These are phyloP conservation scores for Sebastiscus tertius DNA, from an alignment of 2,797 vertebrate species.

Conservation along the genomic window DNA sequence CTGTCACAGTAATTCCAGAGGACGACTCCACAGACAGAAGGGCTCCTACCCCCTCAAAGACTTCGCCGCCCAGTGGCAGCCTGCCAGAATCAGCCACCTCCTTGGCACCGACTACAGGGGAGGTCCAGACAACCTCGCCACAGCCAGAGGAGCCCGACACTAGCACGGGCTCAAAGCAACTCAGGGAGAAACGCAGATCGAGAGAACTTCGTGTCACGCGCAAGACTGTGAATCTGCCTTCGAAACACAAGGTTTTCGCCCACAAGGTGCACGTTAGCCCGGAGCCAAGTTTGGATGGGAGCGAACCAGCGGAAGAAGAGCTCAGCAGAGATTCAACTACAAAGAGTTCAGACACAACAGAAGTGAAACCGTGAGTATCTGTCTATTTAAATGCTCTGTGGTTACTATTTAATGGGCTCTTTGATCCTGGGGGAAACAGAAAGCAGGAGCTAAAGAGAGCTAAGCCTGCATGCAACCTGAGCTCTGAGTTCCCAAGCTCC, in stretches of 20 bases:
- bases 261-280: slow-evolving; percentile 61
- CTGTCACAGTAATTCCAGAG: slow-evolving; percentile 72
- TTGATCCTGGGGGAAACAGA: slow-evolving; percentile 50
- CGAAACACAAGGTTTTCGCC: slow-evolving; percentile 64
- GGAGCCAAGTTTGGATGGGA: slow-evolving; percentile 49
- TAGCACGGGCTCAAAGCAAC: slow-evolving; percentile 20
- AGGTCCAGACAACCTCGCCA: slow-evolving; percentile 44
- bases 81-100: slow-evolving; percentile 44
- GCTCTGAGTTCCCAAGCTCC: slow-evolving; percentile 72
- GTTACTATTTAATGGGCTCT: slow-evolving; percentile 38
- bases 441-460: slow-evolving; percentile 24
- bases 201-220: slow-evolving; percentile 60
- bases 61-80: slow-evolving; percentile 33
- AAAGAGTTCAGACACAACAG: slow-evolving; percentile 47
- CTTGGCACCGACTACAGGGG: slow-evolving; percentile 44
- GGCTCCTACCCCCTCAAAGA: slow-evolving; percentile 13
- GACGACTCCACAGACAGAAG: slow-evolving; percentile 38
- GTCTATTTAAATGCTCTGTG: slow-evolving; percentile 28
- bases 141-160: slow-evolving; percentile 33
- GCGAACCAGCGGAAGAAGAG: slow-evolving; percentile 21
- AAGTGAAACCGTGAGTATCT: slow-evolving; percentile 74
- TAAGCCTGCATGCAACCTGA: slow-evolving; percentile 75
- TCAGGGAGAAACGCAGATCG: slow-evolving; percentile 28
- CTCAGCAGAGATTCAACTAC: slow-evolving; percentile 15
- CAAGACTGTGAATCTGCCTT: slow-evolving; percentile 78